Base-by-base conservation (phyloP, 2,797 vertebrate species). In the Halcyon chelicuti region DNA sequence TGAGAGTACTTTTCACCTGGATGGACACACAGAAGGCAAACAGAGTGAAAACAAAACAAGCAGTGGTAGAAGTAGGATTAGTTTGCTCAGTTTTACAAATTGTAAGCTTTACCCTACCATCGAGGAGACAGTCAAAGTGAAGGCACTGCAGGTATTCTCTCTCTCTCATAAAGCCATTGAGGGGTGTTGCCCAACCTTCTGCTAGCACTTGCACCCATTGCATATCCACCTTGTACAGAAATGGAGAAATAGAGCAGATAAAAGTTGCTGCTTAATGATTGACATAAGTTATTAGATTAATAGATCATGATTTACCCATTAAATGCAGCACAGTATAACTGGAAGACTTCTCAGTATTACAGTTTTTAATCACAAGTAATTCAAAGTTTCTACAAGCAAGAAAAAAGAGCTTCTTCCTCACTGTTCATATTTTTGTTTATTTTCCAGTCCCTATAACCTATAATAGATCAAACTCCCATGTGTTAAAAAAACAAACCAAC, bases 171-270 rank as follows among this genome's bases (percentile, higher is more conserved):
- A 99, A 99, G 96, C 99, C 99, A 20, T 99, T 99, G 72, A 99
- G 97, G 14, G 99, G 99, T 19, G 99, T 99, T 46, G 99, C 99
- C 99, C 99, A 99, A 31, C 99, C 99, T 98, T 99, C 99, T 14
- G 99, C 99, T 96, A 99, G 97, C 72, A 99, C 99, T 97, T 99
- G 99, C 49, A 99, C 99, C 99, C 99, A 99, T 80, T 99, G 99
- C 99, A 99, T 99, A 97, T 99, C 99, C 97, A 99, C 99, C 99
- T 99, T 81, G 55, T 25, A 81, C 91, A 91, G 12, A n/a, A 91
- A 88, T 4, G 9, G 78, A 86, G 20, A 95, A 70, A 82, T 1
- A 92, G 37, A 94, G 25, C n/a, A 83, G 28, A 54, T 22, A 49
- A 62, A 67, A 82, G 37, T 39, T 73, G 23, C 46, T 73, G 18